These are phyloP conservation scores for Setophaga petechia DNA, from an alignment of 2,113 vertebrate genomes.

Conservation along the genomic window DNA sequence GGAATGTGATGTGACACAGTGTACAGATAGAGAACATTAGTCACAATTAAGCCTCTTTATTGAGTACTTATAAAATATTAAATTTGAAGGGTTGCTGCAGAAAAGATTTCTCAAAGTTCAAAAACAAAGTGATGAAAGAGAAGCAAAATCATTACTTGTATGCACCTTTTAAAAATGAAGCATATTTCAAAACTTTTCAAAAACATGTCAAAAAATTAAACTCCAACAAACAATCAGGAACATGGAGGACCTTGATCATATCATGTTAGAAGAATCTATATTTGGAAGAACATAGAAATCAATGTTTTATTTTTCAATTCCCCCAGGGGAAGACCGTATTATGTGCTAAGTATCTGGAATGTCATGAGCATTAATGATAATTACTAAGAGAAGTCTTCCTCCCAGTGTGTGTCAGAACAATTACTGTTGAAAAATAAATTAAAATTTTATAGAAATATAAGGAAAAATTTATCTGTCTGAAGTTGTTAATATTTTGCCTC, in stretches of 20 bases:
- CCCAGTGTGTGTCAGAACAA: background rate
- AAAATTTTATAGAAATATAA: background rate
- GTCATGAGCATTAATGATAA: background rate
- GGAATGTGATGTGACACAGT: background rate
- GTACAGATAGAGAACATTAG: background rate
- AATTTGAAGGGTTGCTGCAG: background rate
- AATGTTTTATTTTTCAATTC: background rate
- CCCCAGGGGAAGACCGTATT: background rate
- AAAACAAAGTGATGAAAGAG: background rate
- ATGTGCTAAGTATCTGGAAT: background rate
- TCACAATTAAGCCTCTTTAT: slow-evolving; percentile 17
- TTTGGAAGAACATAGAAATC: background rate
- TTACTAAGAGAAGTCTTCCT: background rate
- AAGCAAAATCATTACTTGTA: background rate
- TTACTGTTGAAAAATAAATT: background rate
- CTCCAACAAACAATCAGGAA: background rate
- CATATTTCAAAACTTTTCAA: background rate
- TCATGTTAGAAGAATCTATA: background rate
- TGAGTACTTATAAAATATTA: background rate
- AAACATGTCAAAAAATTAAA: background rate
- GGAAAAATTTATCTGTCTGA: background rate
- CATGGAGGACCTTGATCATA: background rate
- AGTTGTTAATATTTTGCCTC: background rate
- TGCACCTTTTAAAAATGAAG: background rate
- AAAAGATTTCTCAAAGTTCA: background rate